phyloP scores from a whole-genome alignment of 2,113 vertebrate genomes.

The Panthera leo region DNA sequence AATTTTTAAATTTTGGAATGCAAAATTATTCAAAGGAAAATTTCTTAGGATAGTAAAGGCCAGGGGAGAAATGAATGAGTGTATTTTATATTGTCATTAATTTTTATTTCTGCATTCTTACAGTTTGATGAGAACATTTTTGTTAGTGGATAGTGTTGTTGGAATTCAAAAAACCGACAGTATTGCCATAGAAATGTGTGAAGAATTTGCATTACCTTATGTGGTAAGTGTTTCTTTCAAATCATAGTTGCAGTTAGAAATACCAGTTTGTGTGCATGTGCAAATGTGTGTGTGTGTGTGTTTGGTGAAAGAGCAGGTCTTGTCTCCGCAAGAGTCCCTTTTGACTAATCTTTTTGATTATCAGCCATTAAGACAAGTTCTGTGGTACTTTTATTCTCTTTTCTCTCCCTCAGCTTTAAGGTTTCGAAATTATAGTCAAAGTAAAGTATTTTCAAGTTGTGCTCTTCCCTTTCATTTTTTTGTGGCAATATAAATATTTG shows the following conservation, averaged over 20 bases:
- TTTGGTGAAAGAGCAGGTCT: constrained; percentile 4
- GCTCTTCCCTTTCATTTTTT: neutral
- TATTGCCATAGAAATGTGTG: constrained; percentile 95
- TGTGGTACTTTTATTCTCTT: constrained; percentile 23
- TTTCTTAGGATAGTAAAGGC: neutral
- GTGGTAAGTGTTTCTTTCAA: constrained; percentile 87
- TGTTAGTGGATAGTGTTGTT: constrained; percentile 91
- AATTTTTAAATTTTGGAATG: constrained; percentile 2
- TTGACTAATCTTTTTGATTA: neutral
- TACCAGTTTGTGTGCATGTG: neutral
- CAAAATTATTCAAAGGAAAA: constrained; percentile 26
- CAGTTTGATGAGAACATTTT: constrained; percentile 94
- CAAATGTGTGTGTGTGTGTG: neutral
- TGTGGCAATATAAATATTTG: constrained; percentile 13
- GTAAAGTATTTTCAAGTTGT: neutral
- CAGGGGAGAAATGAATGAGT: neutral
- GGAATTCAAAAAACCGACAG: constrained; percentile 91
- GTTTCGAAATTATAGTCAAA: constrained; percentile 41
- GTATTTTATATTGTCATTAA: constrained; percentile 17
- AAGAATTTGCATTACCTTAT: constrained; percentile 94
- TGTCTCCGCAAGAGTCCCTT: neutral
- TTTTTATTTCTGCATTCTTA: constrained; percentile 69
- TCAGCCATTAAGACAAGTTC: constrained; percentile 33
- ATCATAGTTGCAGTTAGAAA: neutral
- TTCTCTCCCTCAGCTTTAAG: neutral